A percentile compares a stretch with the other conserved stretches of the same genome.
Conservation (phyloP, 2,797 vertebrate genomes). For the Buceros bicornis region DNA sequence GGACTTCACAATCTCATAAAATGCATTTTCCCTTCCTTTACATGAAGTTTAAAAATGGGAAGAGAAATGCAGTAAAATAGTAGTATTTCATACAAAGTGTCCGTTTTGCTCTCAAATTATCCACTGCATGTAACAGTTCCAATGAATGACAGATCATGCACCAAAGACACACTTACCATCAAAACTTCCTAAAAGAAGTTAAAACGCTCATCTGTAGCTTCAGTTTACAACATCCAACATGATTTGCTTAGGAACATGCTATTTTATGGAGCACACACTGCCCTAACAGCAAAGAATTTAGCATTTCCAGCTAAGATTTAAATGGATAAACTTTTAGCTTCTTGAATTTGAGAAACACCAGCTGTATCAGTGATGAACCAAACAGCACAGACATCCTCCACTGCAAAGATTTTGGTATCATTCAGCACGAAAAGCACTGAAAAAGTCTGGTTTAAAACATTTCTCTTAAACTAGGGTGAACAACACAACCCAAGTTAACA, state of each 20-base stretch:
- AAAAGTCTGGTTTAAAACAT: not conserved
- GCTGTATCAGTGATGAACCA: not conserved
- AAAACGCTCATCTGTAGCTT: not conserved
- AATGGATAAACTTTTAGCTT: not conserved
- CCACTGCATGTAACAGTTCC: not conserved
- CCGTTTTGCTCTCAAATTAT: not conserved
- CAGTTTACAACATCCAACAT: not conserved
- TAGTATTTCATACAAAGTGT: not conserved
- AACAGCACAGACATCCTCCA: not conserved
- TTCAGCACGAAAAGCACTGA: not conserved
- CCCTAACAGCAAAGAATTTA: not conserved
- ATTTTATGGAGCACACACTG: not conserved
- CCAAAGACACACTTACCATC: not conserved
- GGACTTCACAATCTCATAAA: not conserved
- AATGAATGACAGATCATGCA: not conserved
- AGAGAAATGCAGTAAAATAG: not conserved
- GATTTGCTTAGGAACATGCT: not conserved
- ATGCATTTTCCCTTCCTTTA: not conserved
- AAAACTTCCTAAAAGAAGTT: not conserved
- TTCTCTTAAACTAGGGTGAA: not conserved
- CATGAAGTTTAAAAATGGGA: not conserved
- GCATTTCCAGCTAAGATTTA: not conserved
- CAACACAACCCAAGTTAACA: not conserved
- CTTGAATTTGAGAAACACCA: not conserved
- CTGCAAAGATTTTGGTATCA: not conserved